Evolutionary conservation across 2,888 invertebrate genomes (phyloP).

Genomic region (Macaria notata): DNA sequence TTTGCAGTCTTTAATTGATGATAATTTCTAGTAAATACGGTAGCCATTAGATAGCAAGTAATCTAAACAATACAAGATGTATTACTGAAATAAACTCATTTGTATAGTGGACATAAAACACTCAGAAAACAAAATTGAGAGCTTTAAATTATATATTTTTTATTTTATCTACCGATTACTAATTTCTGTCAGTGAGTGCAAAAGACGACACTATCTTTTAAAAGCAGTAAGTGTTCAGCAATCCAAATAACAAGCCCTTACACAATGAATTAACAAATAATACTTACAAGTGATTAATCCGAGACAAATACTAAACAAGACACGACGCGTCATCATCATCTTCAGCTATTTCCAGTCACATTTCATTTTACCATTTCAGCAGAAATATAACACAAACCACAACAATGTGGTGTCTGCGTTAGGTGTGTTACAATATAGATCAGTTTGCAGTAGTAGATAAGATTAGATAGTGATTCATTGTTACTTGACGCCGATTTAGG

Average conservation of each 20-base stretch:
- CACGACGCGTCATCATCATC: conserved; percentile 41
- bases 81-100: too few species aligned
- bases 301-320: conserved; percentile 16
- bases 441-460: conserved; percentile 53
- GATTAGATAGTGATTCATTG: conserved; percentile 63
- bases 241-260: not conserved
- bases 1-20: too few species aligned
- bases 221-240: too few species aligned
- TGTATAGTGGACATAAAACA: too few species aligned
- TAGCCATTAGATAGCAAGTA: too few species aligned
- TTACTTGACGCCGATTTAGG: conserved; percentile 32
- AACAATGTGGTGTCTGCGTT: conserved; percentile 43
- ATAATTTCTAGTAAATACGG: too few species aligned
- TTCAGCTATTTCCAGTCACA: conserved; percentile 9
- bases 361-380: conserved; percentile 37
- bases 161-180: too few species aligned
- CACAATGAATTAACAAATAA: conserved; percentile 3
- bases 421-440: conserved; percentile 50
- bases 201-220: too few species aligned
- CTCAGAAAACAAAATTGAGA: too few species aligned
- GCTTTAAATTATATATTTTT: too few species aligned
- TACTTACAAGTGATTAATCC: conserved; percentile 52
- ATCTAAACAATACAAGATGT: too few species aligned
- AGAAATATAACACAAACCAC: conserved; percentile 31
- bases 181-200: too few species aligned